Percentiles rank a stretch among this genome's conserved stretches.
Evolutionary conservation across 2,797 vertebrate genomes (phyloP).

Genomic region (Orestias chungarensis): DNA sequence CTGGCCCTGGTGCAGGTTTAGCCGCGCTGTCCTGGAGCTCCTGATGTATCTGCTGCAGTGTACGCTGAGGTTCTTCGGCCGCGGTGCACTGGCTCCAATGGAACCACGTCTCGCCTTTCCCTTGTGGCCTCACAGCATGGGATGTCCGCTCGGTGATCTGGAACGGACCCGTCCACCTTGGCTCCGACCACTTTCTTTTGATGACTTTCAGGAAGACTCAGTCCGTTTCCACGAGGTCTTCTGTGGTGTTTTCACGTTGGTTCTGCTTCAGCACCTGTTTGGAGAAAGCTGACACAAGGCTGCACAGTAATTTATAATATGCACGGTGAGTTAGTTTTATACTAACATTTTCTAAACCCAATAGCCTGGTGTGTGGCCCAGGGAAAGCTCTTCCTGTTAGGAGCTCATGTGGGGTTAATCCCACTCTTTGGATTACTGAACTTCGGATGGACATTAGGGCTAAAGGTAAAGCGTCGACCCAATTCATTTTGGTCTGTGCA

Average conservation of each 20-base stretch:
- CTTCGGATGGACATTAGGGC: neutral
- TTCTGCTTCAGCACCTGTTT: neutral
- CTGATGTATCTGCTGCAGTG: no score
- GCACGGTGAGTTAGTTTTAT: fast-evolving
- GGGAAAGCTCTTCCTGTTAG: neutral
- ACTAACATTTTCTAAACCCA: neutral
- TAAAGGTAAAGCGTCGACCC: neutral
- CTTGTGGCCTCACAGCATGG: neutral
- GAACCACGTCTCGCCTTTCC: neutral
- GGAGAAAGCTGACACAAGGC: no score
- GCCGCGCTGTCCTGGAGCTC: no score
- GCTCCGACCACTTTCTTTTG: neutral
- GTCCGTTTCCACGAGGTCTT: neutral
- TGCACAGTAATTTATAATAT: neutral
- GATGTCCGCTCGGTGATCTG: neutral
- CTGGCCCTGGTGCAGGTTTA: no score
- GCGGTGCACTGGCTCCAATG: neutral
- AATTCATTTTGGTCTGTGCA: neutral
- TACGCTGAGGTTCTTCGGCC: no score
- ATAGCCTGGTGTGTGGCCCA: no score
- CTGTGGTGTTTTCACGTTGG: no score
- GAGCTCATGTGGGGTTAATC: neutral
- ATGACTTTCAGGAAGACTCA: neutral
- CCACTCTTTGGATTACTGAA: neutral
- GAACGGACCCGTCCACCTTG: neutral